A percentile compares a stretch with the other conserved stretches of the same genome.
These are phyloP conservation scores for Melieria omissa DNA, from an alignment of 2,888 invertebrate genomes.

Conservation along the genomic window DNA sequence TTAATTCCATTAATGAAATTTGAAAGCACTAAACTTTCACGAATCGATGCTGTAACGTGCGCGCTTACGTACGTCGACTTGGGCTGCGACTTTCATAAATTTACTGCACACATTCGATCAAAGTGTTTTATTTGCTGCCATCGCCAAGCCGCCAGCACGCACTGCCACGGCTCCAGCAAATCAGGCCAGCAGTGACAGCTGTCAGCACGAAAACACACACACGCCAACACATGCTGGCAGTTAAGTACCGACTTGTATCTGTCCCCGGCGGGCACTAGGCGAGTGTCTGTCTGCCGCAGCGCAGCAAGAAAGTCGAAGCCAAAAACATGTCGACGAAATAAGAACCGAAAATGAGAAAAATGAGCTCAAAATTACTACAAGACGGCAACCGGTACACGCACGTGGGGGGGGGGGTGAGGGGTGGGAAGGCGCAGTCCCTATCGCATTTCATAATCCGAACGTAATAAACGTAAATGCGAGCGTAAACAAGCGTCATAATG, in stretches of 20 bases:
- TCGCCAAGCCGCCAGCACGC: neutral
- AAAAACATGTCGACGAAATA: too few species aligned
- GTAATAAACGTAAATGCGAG: slow-evolving; percentile 8
- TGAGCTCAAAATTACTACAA: too few species aligned
- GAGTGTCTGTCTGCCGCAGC: neutral
- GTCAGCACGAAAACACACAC: slow-evolving; percentile 18
- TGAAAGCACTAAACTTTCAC: neutral
- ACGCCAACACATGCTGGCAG: slow-evolving; percentile 7
- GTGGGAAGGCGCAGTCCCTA: neutral
- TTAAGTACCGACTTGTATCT: neutral
- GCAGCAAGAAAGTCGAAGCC: neutral
- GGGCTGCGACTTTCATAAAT: neutral
- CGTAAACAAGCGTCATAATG: slow-evolving; percentile 6
- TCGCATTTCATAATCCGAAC: slow-evolving; percentile 13
- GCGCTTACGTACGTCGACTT: neutral
- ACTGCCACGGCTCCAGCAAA: too few species aligned
- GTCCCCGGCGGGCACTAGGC: slow-evolving; percentile 4
- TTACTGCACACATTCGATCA: slow-evolving; percentile 4
- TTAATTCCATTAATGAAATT: neutral
- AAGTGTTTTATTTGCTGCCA: slow-evolving; percentile 3
- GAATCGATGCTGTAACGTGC: neutral
- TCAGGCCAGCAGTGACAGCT: slow-evolving; percentile 11
- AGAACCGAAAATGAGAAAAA: too few species aligned
- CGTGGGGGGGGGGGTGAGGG: too few species aligned
- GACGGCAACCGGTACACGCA: too few species aligned